Evolutionary conservation across 2,797 vertebrate species (phyloP).

Genomic region (Anguilla anguilla): DNA sequence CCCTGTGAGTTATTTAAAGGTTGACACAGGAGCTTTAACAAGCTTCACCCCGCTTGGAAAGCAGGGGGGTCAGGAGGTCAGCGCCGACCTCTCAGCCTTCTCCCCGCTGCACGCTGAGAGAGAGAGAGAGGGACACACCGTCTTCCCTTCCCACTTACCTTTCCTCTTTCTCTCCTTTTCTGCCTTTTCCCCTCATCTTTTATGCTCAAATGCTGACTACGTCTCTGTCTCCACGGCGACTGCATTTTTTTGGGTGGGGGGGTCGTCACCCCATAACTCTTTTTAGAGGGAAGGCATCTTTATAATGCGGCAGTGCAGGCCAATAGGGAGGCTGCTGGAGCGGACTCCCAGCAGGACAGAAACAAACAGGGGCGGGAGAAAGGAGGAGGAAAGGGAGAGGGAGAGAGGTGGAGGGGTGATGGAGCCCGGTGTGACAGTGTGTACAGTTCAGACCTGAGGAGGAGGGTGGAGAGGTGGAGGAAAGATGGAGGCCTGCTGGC

Average conservation of each 20-base stretch:
- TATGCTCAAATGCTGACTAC: background rate
- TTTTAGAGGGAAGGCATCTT: background rate
- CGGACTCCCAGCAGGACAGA: background rate
- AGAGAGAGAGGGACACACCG: background rate
- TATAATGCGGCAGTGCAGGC: background rate
- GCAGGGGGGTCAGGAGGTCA: slow-evolving; percentile 8
- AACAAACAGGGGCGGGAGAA: background rate
- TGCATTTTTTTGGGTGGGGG: background rate
- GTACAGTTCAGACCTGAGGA: background rate
- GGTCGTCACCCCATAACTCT: background rate
- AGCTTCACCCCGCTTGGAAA: slow-evolving; percentile 8
- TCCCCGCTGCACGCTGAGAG: background rate
- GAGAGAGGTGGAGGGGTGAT: background rate
- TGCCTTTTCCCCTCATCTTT: background rate
- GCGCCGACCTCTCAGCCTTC: background rate
- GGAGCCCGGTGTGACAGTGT: background rate
- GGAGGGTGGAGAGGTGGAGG: background rate
- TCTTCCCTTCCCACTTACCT: slow-evolving; percentile 12
- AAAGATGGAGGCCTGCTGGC: background rate
- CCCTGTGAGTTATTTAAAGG: slow-evolving; percentile 11
- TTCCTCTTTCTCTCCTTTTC: background rate
- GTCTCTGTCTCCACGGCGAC: background rate
- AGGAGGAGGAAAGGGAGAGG: background rate
- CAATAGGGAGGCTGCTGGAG: background rate
- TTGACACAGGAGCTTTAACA: background rate